Base-by-base conservation (phyloP, 2,113 vertebrate genomes). In the Cyprinodon variegatus region DNA sequence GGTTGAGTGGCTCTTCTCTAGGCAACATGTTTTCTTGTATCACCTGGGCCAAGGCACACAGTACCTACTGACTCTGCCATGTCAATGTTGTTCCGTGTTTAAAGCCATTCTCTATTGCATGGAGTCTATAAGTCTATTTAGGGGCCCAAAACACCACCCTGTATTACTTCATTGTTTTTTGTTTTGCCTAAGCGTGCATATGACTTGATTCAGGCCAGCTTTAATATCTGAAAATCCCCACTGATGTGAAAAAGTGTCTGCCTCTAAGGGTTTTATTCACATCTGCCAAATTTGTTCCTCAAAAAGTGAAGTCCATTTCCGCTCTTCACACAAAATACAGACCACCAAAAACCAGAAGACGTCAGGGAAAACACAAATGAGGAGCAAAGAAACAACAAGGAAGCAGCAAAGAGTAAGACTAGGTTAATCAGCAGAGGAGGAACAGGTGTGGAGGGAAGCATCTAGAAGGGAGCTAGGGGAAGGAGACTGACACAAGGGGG, bases 41-140 rank as follows among this genome's bases (percentile, higher is more conserved):
- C 71, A 72, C 66, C 71, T 7, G n/a, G 53, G 43, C 68, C 57
- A 72, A 65, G 50, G 68, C 74, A 72, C 64, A 59, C 72, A 43
- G 60, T 61, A 78, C 41, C 45, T 79, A 82, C 80, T 88, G 75
- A 89, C 71, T 74, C 53, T 81, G 59, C 78, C 89, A 88, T 89
- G 78, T 86, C 77, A 74, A 65, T 82, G 75, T 79, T 82, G 66
- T 72, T 86, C 63, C 74, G 73, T 78, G 70, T 82, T 82, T 89
- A 88, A 86, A 63, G 72, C 59, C 63, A 78, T 74, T 86, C 80
- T 86, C 68, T 77, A 64, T 61, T 64, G 72, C 73, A 67, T 65
- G 82, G 80, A 88, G 85, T 86, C 78, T 82, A 70, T 70, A 41
- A 76, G 64, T 73, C 71, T 74, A 22, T 65, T 74, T 60, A 77